Evolutionary conservation across 2,888 invertebrate genomes (phyloP), one percentile per base, ranked within the genome.

Genomic region (Stenotaenia linearis): DNA sequence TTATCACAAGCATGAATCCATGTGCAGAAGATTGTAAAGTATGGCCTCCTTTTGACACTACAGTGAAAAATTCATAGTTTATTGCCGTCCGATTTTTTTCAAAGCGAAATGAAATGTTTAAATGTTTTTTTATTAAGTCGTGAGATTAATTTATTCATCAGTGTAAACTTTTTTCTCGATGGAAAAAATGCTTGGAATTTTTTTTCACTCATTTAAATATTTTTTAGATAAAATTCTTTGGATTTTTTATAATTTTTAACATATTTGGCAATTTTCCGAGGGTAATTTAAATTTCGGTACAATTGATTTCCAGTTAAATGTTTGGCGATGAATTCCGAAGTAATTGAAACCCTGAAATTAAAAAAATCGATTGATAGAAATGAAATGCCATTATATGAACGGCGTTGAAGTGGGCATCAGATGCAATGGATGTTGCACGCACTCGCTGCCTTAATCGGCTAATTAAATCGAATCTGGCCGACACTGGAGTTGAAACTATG

Each of bases 401-500:
- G 21, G 56, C 15, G 61, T 25, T 25, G 61, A 23, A 23, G 61
- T 7, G 23, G 23, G 61, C 61, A 61, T 61, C 23, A 25, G 28
- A 61, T 61, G 61, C 23, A 61, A 61, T 61, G 61, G 61, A 61
- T 61, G 61, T 21, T 61, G 61, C 61, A 61, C 61, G 61, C 61
- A 61, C 61, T 61, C 61, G 61, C 25, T 25, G 61, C 61, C 25
- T 61, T 61, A 61, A 61, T 61, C 61, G 61, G 25, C 25, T 61
- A 61, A 61, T 61, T 61, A 61, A 61, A 61, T 61, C 61, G 61
- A 61, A 61, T 61, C 61, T 61, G 61, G 61, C 61, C 61, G 61
- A 61, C 61, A 61, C 25, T 61, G 61, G 61, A 61, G 61, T 61
- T 61, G 61, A 61, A 18, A 61, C 61, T 61, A 61, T 61, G 61